Base-by-base conservation (phyloP, 1,140 invertebrate genomes). In the Danaus melanippus region DNA sequence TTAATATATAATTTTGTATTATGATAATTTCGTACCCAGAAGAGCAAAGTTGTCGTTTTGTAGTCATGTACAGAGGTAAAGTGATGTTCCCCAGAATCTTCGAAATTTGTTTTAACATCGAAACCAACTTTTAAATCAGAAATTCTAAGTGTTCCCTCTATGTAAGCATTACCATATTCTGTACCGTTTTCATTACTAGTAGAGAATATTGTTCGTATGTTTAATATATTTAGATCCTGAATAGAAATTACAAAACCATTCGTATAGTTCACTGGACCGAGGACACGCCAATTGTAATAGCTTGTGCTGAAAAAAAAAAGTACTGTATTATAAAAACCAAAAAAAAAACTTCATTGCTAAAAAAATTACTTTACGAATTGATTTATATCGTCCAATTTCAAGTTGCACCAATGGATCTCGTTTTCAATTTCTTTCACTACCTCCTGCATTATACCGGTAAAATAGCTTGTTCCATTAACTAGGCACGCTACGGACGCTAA, bases 241-340 rank as follows among this genome's bases (percentile, higher is more conserved):
- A 80, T 64, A 9, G 76, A 75, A 0, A 75, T 52, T 0, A 76
- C 48, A 41, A 79, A 83, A 1, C 72, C 75, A 32, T 83, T 77
- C 7, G 66, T 71, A 55, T 79, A 83, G 3, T 64, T 61, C 0
- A 69, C 75, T 12, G 50, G 66, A 2, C 79, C 79, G 6, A 39
- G 51, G 4, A 73, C 66, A 3, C 53, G 58, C 50, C 62, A 74
- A 32, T 65, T 66, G 50, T 69, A 69, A 48, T 69, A 60, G 39
- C 12, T 17, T 54, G 50, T 52, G 12, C 57, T 59, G 51, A 32
- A 40, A 48, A 58, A n/a, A 46, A n/a, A 32, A 32, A 32, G 21
- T 32, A 8, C 4, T 32, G 21, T 32, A 32, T 32, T 7, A 32
- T 7, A 32, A 32, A 32, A 32, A 32, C 4, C 21, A 32, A 32